These are phyloP conservation scores for Trogon surrucura DNA, from an alignment of 2,113 vertebrate species.

Conservation along the genomic window DNA sequence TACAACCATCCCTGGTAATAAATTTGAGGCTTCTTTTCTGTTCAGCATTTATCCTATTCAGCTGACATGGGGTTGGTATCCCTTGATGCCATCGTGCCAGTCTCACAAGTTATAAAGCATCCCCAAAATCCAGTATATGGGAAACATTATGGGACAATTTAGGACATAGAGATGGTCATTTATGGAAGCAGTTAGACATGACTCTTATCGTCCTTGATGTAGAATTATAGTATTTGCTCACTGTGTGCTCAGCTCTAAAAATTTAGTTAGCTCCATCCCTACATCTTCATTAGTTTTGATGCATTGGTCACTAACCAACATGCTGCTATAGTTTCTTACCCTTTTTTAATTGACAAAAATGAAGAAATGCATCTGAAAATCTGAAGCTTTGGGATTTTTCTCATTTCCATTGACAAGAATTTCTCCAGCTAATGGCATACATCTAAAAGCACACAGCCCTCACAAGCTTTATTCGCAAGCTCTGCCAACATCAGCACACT, in stretches of 20 bases:
- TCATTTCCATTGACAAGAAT: not conserved
- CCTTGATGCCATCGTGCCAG: not conserved
- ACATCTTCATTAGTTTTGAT: not conserved
- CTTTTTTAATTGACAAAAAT: not conserved
- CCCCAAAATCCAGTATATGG: not conserved
- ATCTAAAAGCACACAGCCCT: not conserved
- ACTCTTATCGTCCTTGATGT: not conserved
- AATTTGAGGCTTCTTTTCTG: not conserved
- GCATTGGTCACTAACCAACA: not conserved
- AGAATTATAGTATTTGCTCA: not conserved
- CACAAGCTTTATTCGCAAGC: not conserved
- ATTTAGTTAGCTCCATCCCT: not conserved
- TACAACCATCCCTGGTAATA: not conserved
- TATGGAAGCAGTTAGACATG: not conserved
- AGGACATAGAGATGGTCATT: not conserved
- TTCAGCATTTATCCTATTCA: not conserved
- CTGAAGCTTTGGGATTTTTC: not conserved
- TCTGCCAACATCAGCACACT: not conserved
- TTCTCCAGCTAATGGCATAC: not conserved
- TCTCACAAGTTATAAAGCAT: not conserved
- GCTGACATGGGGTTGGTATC: not conserved
- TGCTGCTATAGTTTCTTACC: not conserved
- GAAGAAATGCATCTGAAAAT: not conserved
- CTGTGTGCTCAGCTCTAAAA: not conserved
- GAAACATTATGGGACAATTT: not conserved